These are phyloP conservation scores for Arvicanthis niloticus DNA, from an alignment of 2,113 vertebrate species.

Conservation along the genomic window DNA sequence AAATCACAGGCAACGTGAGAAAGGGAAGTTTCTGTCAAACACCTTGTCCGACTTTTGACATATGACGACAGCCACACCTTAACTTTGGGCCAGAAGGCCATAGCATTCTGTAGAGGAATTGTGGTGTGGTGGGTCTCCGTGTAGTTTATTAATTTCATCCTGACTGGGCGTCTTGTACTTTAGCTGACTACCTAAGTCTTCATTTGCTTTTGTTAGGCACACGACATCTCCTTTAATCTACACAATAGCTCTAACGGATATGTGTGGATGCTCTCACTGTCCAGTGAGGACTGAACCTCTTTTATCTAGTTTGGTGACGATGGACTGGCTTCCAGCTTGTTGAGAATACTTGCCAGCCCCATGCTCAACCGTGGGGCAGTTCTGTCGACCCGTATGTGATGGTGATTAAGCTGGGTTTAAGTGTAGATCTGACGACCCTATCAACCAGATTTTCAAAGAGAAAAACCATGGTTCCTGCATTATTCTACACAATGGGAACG, in stretches of 20 bases:
- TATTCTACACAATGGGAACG: background rate
- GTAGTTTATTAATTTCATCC: background rate
- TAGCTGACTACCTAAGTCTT: background rate
- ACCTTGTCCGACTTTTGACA: background rate
- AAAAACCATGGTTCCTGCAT: background rate
- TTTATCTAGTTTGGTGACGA: background rate
- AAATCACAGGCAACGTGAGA: conserved; percentile 13
- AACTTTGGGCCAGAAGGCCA: background rate
- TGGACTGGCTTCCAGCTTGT: background rate
- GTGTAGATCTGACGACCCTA: background rate
- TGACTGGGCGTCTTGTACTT: background rate
- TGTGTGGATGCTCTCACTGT: background rate
- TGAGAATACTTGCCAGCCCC: background rate
- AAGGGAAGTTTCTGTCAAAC: background rate
- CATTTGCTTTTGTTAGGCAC: background rate
- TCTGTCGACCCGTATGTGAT: background rate
- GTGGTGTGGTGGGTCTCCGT: background rate
- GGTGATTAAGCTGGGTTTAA: background rate
- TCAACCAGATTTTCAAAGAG: background rate
- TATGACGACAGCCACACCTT: background rate
- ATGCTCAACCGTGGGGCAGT: background rate
- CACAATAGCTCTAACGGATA: background rate
- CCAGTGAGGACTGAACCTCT: background rate
- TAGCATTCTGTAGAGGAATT: background rate
- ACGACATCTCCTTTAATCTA: background rate